phyloP scores from a whole-genome alignment of 2,888 invertebrate species.

The Biston stratarius region DNA sequence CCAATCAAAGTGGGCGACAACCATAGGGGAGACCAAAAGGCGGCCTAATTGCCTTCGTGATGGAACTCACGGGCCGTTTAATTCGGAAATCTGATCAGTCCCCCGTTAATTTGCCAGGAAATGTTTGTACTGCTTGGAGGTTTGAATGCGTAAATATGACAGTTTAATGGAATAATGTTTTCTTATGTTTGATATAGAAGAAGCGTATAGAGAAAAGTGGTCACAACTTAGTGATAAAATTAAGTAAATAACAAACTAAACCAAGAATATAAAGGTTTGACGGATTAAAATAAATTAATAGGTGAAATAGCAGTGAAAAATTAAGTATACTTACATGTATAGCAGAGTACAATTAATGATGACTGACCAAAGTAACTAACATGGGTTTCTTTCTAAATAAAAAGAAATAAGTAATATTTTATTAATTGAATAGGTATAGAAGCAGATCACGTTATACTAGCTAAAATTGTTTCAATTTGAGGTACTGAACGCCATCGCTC shows the following conservation, averaged over 20 bases:
- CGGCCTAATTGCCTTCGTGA: constrained; percentile 81
- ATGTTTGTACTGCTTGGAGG: constrained; percentile 61
- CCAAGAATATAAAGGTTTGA: no score
- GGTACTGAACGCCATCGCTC: no score
- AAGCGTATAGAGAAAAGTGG: neutral
- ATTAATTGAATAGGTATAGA: no score
- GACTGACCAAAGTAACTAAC: no score
- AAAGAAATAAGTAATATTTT: no score
- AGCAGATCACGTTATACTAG: no score
- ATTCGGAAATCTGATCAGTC: constrained; percentile 82
- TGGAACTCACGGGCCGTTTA: constrained; percentile 73
- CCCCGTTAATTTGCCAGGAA: constrained; percentile 76
- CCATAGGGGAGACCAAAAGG: constrained; percentile 42
- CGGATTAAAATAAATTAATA: neutral
- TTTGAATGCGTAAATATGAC: constrained; percentile 22
- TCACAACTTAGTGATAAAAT: no score
- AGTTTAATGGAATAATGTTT: neutral
- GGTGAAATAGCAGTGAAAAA: neutral
- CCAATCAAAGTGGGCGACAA: constrained; percentile 56
- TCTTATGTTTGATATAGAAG: neutral
- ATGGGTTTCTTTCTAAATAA: no score
- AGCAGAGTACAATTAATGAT: no score
- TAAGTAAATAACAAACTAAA: no score
- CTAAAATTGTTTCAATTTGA: no score
- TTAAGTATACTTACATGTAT: no score